Evolutionary conservation across 2,113 vertebrate species (phyloP).

Genomic region (Chloebia gouldiae): DNA sequence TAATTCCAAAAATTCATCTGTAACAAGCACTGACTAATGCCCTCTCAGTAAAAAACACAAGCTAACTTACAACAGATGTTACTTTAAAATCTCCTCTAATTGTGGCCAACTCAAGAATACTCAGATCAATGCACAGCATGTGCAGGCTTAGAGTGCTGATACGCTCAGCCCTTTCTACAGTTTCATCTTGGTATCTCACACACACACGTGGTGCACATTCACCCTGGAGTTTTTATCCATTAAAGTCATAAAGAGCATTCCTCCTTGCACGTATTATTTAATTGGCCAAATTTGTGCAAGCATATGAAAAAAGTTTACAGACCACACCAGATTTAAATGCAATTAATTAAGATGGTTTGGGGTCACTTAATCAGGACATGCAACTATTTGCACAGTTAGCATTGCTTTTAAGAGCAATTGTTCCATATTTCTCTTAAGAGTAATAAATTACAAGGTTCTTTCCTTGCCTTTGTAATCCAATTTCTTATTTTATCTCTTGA

Average conservation of each 20-base stretch:
- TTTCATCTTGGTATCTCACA: background rate
- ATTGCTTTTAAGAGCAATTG: background rate
- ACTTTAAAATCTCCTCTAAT: background rate
- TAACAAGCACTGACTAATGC: background rate
- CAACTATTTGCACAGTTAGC: background rate
- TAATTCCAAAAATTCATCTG: background rate
- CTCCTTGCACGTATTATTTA: background rate
- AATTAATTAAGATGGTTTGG: background rate
- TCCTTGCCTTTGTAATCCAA: background rate
- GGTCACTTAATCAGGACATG: background rate
- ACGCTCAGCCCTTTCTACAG: background rate
- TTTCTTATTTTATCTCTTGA: conserved; percentile 35
- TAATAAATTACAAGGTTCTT: conserved; percentile 10
- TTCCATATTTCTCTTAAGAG: background rate
- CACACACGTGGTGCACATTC: background rate
- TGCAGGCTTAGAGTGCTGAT: background rate
- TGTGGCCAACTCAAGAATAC: background rate
- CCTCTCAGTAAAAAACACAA: background rate
- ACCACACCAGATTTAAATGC: background rate
- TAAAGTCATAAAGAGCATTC: background rate
- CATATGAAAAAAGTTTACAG: background rate
- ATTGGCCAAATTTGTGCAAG: background rate
- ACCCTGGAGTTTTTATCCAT: background rate
- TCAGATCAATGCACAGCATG: background rate
- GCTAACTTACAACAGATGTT: background rate